These are phyloP conservation scores for Hydraecia micacea DNA, from an alignment of 2,888 invertebrate genomes.

Conservation along the genomic window DNA sequence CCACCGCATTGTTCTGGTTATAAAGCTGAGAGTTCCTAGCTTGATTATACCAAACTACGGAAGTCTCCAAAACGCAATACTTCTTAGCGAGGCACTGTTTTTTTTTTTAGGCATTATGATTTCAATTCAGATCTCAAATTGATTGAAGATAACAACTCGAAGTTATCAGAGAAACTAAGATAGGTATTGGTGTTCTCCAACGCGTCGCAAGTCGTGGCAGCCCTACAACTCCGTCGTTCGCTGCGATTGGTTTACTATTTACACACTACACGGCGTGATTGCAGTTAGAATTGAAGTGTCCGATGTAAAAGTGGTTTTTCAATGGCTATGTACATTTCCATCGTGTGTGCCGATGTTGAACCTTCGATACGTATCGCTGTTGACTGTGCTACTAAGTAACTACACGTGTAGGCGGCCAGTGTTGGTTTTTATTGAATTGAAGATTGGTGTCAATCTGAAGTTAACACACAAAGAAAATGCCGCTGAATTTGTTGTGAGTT, in stretches of 20 bases:
- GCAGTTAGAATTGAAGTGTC: constrained; percentile 76
- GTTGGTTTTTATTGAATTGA: constrained; percentile 17
- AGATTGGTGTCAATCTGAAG: constrained; percentile 6
- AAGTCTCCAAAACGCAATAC: no score
- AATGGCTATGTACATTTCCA: constrained; percentile 61
- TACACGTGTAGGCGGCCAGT: background rate
- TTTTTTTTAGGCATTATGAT: background rate
- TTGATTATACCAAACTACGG: background rate
- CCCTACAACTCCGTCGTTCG: constrained; percentile 36
- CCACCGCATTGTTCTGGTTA: background rate
- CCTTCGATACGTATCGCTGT: constrained; percentile 47
- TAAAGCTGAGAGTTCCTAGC: background rate
- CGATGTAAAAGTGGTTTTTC: constrained; percentile 68
- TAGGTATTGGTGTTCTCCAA: background rate
- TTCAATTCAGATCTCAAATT: background rate
- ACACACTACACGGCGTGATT: constrained; percentile 76
- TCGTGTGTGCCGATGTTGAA: constrained; percentile 49
- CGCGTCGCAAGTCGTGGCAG: constrained; percentile 8
- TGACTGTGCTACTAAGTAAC: constrained; percentile 21
- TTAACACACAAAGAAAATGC: background rate
- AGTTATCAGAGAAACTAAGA: no score
- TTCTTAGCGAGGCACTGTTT: background rate
- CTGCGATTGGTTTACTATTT: constrained; percentile 83
- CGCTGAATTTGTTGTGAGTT: background rate
- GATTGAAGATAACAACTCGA: background rate